Percentiles rank a stretch among this genome's conserved stretches.
Conservation (phyloP, 2,797 vertebrate species). For the Cyprinella venusta region DNA sequence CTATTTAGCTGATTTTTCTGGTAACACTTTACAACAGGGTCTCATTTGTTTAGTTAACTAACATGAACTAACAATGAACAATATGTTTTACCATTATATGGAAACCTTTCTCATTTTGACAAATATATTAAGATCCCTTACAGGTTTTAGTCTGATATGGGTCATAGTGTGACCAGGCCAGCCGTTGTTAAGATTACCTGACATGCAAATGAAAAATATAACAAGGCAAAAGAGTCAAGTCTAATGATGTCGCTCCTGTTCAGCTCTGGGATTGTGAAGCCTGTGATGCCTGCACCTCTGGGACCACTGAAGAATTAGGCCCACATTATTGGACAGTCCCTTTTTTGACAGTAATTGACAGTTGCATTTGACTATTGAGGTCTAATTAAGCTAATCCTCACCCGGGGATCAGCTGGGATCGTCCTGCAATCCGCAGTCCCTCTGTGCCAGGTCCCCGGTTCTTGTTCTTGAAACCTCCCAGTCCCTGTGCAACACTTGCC, state of each 20-base stretch:
- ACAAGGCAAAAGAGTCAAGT: constrained; percentile 71
- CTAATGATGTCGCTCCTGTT: constrained; percentile 72
- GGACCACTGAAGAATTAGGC: constrained; percentile 75
- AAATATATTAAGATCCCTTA: constrained; percentile 63
- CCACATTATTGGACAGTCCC: constrained; percentile 83
- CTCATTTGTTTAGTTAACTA: neutral
- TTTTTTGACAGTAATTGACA: constrained; percentile 68
- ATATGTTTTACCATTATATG: neutral
- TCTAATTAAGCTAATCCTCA: constrained; percentile 96
- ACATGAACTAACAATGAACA: neutral
- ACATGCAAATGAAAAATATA: constrained; percentile 64
- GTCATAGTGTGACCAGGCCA: constrained; percentile 57
- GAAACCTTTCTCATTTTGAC: constrained; percentile 13
- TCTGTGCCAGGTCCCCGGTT: constrained; percentile 68
- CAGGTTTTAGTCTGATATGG: constrained; percentile 57
- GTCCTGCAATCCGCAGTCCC: constrained; percentile 56
- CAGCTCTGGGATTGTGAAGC: constrained; percentile 16
- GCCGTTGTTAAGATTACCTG: constrained; percentile 68
- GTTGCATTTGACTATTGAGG: constrained; percentile 77
- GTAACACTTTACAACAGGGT: neutral
- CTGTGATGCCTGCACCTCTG: constrained; percentile 59
- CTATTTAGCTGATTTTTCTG: constrained; percentile 24
- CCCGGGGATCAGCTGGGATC: constrained; percentile 88
- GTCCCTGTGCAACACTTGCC: constrained; percentile 5
- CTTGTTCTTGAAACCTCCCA: constrained; percentile 62